These are phyloP conservation scores for Acanthaster planci DNA, from an alignment of 35 echinoderm and acorn worm genomes.

Conservation along the genomic window DNA sequence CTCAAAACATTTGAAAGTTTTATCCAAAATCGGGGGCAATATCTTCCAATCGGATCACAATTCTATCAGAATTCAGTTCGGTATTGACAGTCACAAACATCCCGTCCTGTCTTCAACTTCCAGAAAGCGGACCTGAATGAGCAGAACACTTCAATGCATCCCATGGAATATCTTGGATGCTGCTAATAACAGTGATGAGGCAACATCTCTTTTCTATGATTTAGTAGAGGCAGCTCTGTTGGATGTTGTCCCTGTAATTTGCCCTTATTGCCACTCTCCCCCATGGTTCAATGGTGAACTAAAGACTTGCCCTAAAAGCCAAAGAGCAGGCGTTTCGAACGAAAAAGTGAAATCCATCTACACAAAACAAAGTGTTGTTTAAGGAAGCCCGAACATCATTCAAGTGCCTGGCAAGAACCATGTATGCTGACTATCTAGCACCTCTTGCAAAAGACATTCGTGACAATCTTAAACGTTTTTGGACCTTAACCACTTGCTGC, in stretches of 20 bases:
- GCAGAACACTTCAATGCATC: neutral
- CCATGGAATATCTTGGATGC: too few relatives aligned
- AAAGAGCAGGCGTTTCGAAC: too few relatives aligned
- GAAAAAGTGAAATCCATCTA: neutral
- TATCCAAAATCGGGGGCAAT: neutral
- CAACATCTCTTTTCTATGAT: too few relatives aligned
- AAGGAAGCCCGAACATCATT: neutral
- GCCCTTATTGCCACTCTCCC: too few relatives aligned
- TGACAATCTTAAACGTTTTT: neutral
- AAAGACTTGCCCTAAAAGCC: too few relatives aligned
- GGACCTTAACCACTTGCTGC: too few relatives aligned
- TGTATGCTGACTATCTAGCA: neutral
- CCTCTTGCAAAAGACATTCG: neutral
- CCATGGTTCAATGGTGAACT: too few relatives aligned
- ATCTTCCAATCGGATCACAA: neutral
- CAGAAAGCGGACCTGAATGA: neutral
- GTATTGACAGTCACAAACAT: neutral
- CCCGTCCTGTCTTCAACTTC: neutral
- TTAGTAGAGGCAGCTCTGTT: too few relatives aligned
- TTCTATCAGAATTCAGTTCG: neutral
- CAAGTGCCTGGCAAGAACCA: neutral
- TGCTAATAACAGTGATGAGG: too few relatives aligned
- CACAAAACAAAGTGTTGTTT: neutral
- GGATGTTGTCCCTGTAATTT: too few relatives aligned
- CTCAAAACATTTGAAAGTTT: neutral